Conservation (phyloP, 2,797 vertebrate species). For the Astyanax mexicanus region DNA sequence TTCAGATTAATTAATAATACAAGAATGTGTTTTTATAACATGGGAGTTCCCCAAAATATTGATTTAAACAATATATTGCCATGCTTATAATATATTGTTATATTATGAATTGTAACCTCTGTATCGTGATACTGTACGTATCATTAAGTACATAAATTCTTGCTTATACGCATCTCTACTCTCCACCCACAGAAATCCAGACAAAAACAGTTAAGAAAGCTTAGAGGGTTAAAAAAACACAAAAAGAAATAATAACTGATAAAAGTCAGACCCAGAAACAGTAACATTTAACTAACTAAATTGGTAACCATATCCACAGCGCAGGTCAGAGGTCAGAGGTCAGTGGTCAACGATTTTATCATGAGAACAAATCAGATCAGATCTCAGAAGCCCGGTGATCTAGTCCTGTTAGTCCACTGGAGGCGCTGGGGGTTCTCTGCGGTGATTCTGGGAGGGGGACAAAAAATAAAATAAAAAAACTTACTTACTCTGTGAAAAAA, state of each 20-base stretch:
- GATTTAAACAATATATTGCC: too few relatives aligned
- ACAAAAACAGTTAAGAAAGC: not conserved
- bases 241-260: not conserved
- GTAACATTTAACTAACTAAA: conserved; percentile 78
- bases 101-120: too few relatives aligned
- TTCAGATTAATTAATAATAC: too few relatives aligned
- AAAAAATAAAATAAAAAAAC: not conserved
- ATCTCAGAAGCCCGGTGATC: too few relatives aligned
- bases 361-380: conserved; percentile 59
- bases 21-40: too few relatives aligned
- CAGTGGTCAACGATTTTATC: conserved; percentile 63
- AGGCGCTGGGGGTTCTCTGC: conserved; percentile 90
- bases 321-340: conserved; percentile 46
- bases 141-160: too few relatives aligned
- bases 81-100: too few relatives aligned
- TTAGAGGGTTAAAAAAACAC: not conserved
- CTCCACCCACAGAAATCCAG: not conserved
- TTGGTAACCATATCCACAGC: conserved; percentile 53
- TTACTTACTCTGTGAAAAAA: too few relatives aligned
- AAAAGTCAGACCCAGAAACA: conserved; percentile 54
- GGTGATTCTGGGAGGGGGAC: conserved; percentile 70
- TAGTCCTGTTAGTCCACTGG: conserved; percentile 86
- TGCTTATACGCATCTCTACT: not conserved
- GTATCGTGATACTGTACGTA: too few relatives aligned
- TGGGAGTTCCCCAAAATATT: too few relatives aligned